Evolutionary conservation across 2,797 vertebrate genomes (phyloP).

Genomic region (Amniataba percoides): DNA sequence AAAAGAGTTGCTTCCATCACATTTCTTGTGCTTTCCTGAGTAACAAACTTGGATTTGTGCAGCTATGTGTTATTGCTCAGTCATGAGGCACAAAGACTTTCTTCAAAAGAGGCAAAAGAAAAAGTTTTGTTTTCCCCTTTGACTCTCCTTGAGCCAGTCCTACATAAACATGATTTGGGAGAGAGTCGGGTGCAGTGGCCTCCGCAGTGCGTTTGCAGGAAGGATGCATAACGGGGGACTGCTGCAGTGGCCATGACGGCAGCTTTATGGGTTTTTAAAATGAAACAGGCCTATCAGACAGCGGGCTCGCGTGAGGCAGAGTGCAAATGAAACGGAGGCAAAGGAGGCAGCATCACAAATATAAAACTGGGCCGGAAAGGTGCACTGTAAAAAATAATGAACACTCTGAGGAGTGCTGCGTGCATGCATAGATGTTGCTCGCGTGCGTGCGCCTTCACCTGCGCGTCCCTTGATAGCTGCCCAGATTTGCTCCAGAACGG

Average conservation of each 20-base stretch:
- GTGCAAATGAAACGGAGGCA: slow-evolving; percentile 39
- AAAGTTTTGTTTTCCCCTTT: slow-evolving; percentile 6
- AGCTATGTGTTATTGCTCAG: no score
- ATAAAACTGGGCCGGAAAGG: slow-evolving; percentile 38
- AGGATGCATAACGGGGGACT: slow-evolving; percentile 19
- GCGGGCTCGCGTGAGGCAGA: slow-evolving; percentile 17
- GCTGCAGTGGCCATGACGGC: slow-evolving; percentile 21
- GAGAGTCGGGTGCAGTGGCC: neutral
- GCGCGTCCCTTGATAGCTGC: slow-evolving; percentile 38
- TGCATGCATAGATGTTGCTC: slow-evolving; percentile 13
- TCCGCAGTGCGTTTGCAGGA: slow-evolving; percentile 19
- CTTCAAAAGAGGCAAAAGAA: neutral
- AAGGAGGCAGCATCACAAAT: slow-evolving; percentile 8
- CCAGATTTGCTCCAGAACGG: slow-evolving; percentile 50
- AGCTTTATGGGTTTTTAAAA: slow-evolving; percentile 53
- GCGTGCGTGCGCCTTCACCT: neutral
- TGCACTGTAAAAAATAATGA: slow-evolving; percentile 65
- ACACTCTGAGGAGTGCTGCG: slow-evolving; percentile 49
- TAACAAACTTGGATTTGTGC: no score
- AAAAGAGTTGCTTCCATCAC: no score
- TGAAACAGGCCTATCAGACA: slow-evolving; percentile 47
- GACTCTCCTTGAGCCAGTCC: slow-evolving; percentile 16
- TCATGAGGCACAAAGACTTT: neutral
- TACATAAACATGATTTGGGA: slow-evolving; percentile 38
- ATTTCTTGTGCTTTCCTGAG: no score